Percentiles rank a stretch among this genome's conserved stretches.
phyloP scores from a whole-genome alignment of 1,140 invertebrate genomes.

The Drosophila orena region DNA sequence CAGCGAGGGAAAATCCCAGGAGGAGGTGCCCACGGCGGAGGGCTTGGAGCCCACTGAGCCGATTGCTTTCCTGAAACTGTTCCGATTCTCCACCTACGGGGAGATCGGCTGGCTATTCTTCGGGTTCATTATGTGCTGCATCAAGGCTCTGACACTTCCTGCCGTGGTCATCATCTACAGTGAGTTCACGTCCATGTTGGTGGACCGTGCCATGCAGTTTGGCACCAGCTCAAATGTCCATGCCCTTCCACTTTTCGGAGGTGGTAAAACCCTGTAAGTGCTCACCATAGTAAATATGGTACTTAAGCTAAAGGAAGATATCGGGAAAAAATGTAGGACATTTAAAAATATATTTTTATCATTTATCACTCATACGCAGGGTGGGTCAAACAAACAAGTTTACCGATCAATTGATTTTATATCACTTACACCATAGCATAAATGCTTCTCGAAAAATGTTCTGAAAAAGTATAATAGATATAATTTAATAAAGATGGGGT shows the following conservation, averaged over 20 bases:
- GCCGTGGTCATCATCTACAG: constrained; percentile 90
- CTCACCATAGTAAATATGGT: not conserved
- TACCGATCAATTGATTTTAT: too few relatives aligned
- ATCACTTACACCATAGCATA: too few relatives aligned
- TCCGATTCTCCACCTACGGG: constrained; percentile 87
- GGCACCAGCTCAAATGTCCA: constrained; percentile 84
- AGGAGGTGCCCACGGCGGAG: constrained; percentile 56
- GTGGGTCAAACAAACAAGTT: too few relatives aligned
- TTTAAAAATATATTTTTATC: too few relatives aligned
- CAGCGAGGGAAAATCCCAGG: constrained; percentile 58
- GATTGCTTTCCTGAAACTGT: constrained; percentile 81
- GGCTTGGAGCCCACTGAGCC: constrained; percentile 67
- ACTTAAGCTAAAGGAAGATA: too few relatives aligned
- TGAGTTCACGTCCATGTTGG: constrained; percentile 88
- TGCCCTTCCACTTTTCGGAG: constrained; percentile 85
- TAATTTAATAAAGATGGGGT: not conserved
- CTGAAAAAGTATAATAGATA: too few relatives aligned
- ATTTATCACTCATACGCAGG: too few relatives aligned
- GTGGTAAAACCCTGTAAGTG: constrained; percentile 86
- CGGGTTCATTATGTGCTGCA: constrained; percentile 87
- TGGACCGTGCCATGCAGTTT: constrained; percentile 85
- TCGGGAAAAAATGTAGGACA: too few relatives aligned
- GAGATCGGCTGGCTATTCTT: constrained; percentile 87
- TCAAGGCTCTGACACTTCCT: constrained; percentile 88
- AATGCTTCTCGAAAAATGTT: too few relatives aligned